These are phyloP conservation scores for Drosophila peninsularis DNA, from an alignment of 2,888 invertebrate genomes.

Conservation along the genomic window DNA sequence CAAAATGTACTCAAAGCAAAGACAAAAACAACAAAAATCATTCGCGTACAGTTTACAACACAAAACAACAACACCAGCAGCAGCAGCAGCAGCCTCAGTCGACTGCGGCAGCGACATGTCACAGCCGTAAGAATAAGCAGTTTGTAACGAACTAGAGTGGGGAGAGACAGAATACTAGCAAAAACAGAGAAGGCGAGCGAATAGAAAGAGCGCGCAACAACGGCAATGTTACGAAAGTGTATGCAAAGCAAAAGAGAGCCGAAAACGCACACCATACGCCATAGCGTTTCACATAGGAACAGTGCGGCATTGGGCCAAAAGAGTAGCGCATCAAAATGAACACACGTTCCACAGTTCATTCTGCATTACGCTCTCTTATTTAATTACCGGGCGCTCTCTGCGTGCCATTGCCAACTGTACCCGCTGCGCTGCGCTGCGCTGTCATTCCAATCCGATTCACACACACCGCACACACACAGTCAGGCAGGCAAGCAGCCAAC, in stretches of 20 bases:
- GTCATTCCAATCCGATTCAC: constrained; percentile 48
- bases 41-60: constrained; percentile 75
- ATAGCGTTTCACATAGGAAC: constrained; percentile 44
- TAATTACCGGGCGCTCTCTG: constrained; percentile 33
- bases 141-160: constrained; percentile 78
- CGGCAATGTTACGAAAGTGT: constrained; percentile 68
- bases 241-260: constrained; percentile 51
- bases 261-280: constrained; percentile 18
- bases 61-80: constrained; percentile 48
- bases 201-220: constrained; percentile 10
- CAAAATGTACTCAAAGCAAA: constrained; percentile 29
- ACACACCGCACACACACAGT: background rate
- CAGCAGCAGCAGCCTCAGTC: constrained; percentile 11
- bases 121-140: constrained; percentile 55
- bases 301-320: constrained; percentile 27
- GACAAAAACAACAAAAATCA: constrained; percentile 23
- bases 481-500: background rate
- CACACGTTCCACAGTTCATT: constrained; percentile 71
- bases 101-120: constrained; percentile 5
- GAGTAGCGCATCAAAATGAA: constrained; percentile 51
- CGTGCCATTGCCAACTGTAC: constrained; percentile 72
- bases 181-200: constrained; percentile 64
- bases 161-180: constrained; percentile 71
- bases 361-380: constrained; percentile 46
- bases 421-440: constrained; percentile 32